Evolutionary conservation across 2,888 invertebrate genomes (phyloP).

Genomic region (Ichneumoninae sp.): DNA sequence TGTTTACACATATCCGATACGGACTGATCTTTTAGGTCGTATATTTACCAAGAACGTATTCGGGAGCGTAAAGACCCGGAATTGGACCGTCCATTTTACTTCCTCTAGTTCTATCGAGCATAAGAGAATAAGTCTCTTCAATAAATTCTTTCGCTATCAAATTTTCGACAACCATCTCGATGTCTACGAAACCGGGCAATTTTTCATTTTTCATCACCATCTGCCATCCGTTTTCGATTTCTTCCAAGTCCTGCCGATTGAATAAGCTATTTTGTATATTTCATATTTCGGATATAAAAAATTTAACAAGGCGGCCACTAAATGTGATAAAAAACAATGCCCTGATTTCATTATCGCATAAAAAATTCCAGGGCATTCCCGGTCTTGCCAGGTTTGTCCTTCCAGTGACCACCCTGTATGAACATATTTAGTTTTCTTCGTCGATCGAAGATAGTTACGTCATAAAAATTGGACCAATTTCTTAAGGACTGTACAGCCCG

Average conservation of each 20-base stretch:
- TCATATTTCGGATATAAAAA: neutral
- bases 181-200: slow-evolving; percentile 86
- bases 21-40: neutral
- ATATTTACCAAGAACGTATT: slow-evolving; percentile 84
- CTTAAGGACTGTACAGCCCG: slow-evolving; percentile 82
- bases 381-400: no score
- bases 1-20: neutral
- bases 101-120: slow-evolving; percentile 77
- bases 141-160: slow-evolving; percentile 85
- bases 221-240: slow-evolving; percentile 78
- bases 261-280: neutral
- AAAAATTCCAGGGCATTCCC: no score
- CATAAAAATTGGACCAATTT: slow-evolving; percentile 22
- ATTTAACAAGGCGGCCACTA: no score
- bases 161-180: slow-evolving; percentile 87
- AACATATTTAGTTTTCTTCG: neutral
- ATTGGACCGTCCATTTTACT: slow-evolving; percentile 81
- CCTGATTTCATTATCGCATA: neutral
- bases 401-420: neutral
- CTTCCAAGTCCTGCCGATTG: slow-evolving; percentile 19
- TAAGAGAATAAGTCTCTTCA: slow-evolving; percentile 82
- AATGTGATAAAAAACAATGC: no score
- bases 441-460: slow-evolving; percentile 30
- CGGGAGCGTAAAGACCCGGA: slow-evolving; percentile 85
- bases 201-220: slow-evolving; percentile 82